Evolutionary conservation across 2,888 invertebrate genomes (phyloP).

Genomic region (Dendrolimus houi): DNA sequence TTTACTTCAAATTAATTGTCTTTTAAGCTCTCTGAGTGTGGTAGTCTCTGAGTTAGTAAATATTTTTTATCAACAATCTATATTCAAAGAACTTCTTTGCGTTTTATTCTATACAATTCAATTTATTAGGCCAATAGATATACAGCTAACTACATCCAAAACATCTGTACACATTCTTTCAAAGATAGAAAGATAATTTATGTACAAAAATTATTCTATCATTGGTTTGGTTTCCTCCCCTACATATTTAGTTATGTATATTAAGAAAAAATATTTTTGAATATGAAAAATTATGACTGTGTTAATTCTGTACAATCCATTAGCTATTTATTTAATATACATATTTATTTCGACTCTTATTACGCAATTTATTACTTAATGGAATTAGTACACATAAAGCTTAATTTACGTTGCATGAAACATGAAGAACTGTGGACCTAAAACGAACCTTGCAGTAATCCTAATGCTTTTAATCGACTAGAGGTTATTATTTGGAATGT

Average conservation of each 20-base stretch:
- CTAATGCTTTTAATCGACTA: slow-evolving; percentile 12
- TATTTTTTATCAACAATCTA: neutral
- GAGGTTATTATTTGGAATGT: slow-evolving; percentile 13
- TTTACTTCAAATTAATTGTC: no score
- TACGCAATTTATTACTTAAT: no score
- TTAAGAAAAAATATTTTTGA: slow-evolving; percentile 47
- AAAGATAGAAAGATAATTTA: slow-evolving; percentile 31
- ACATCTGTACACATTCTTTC: slow-evolving; percentile 39
- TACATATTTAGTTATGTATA: slow-evolving; percentile 8
- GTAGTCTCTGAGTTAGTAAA: no score
- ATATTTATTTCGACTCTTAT: no score
- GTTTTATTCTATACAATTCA: slow-evolving; percentile 4
- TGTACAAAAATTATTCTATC: slow-evolving; percentile 31
- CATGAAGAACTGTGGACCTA: slow-evolving; percentile 19
- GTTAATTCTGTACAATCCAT: slow-evolving; percentile 35
- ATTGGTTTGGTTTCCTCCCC: slow-evolving; percentile 19
- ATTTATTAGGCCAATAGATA: slow-evolving; percentile 25
- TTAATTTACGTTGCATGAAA: slow-evolving; percentile 23
- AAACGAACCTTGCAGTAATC: slow-evolving; percentile 10
- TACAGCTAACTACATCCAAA: slow-evolving; percentile 24
- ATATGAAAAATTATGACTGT: slow-evolving; percentile 26
- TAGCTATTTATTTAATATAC: no score
- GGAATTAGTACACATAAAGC: slow-evolving; percentile 29
- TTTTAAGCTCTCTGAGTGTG: no score
- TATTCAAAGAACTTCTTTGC: neutral